Percentiles rank a stretch among this genome's conserved stretches.
These are phyloP conservation scores for Apotomis turbidana DNA, from an alignment of 2,888 invertebrate genomes.

Conservation along the genomic window DNA sequence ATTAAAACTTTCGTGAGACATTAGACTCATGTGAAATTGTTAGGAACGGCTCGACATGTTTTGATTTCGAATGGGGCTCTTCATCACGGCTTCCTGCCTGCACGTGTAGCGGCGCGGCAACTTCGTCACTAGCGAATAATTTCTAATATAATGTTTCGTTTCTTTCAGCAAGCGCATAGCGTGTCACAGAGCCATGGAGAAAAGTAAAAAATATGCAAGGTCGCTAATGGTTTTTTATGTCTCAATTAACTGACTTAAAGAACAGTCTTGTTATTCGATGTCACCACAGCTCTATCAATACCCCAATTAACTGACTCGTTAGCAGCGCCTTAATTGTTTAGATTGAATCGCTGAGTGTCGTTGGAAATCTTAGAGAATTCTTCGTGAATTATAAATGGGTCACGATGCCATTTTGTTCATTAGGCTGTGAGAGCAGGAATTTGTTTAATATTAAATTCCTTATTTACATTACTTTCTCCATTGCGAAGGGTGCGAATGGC, in stretches of 20 bases:
- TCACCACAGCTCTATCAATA: slow-evolving; percentile 11
- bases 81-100: no score
- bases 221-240: slow-evolving; percentile 19
- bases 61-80: no score
- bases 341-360: slow-evolving; percentile 19
- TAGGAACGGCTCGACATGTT: no score
- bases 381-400: background rate
- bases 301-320: slow-evolving; percentile 11
- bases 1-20: no score
- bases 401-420: slow-evolving; percentile 1
- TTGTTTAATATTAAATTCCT: no score
- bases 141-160: no score
- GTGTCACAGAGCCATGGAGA: background rate
- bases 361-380: slow-evolving; percentile 4
- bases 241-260: slow-evolving; percentile 6
- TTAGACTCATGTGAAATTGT: no score
- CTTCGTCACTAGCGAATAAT: no score
- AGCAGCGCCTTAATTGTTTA: slow-evolving; percentile 17
- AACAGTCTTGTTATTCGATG: slow-evolving; percentile 26
- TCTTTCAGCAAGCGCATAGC: no score
- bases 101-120: no score
- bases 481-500: no score
- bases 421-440: background rate
- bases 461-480: no score
- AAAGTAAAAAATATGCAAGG: background rate